These are phyloP conservation scores for Schrankia costaestrigalis DNA, from an alignment of 2,888 invertebrate species.

Conservation along the genomic window DNA sequence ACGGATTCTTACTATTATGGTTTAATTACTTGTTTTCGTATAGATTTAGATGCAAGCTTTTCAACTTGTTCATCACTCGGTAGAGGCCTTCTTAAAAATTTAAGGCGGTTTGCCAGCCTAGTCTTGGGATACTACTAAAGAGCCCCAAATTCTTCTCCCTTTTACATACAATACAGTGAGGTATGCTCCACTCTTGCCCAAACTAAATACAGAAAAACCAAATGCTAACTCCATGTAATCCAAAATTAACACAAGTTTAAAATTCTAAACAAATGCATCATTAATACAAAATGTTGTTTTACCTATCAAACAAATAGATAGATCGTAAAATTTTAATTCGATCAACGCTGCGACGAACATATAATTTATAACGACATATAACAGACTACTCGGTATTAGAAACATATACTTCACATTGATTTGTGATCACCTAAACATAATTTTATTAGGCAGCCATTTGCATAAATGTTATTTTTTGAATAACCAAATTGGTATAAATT, in stretches of 20 bases:
- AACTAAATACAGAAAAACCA: too few species aligned
- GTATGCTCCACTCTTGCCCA: too few species aligned
- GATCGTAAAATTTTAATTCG: slow-evolving; percentile 30
- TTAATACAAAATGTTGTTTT: slow-evolving; percentile 14
- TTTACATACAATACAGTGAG: too few species aligned
- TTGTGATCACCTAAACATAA: slow-evolving; percentile 31
- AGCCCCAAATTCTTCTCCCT: too few species aligned
- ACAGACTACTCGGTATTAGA: slow-evolving; percentile 13
- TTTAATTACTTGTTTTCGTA: too few species aligned
- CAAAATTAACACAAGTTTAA: slow-evolving; percentile 13
- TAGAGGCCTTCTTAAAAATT: too few species aligned
- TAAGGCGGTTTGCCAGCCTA: too few species aligned
- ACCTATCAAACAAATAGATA: slow-evolving; percentile 15
- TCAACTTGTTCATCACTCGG: too few species aligned
- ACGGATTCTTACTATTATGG: too few species aligned
- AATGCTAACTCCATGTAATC: too few species aligned
- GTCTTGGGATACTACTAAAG: too few species aligned
- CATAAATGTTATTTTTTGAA: slow-evolving; percentile 26
- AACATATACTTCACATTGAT: slow-evolving; percentile 23
- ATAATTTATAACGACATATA: slow-evolving; percentile 32
- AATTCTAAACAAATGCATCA: slow-evolving; percentile 21
- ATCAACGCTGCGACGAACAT: slow-evolving; percentile 24
- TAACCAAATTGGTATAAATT: slow-evolving; percentile 5
- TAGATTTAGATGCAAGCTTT: too few species aligned
- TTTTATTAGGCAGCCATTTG: slow-evolving; percentile 30